Evolutionary conservation across 2,797 vertebrate genomes (phyloP).

Genomic region (Agapornis canus): DNA sequence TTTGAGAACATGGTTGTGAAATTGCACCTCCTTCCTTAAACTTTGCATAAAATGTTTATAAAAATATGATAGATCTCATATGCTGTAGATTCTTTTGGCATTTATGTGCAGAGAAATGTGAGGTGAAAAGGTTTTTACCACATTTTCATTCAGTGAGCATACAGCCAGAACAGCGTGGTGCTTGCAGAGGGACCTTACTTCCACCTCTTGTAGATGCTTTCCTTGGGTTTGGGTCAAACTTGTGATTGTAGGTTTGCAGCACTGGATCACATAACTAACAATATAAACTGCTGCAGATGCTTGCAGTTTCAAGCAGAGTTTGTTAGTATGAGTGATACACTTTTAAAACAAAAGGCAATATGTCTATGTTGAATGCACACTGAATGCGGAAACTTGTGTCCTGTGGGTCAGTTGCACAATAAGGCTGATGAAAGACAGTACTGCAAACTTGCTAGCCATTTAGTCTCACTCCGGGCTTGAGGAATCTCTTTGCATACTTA

Average conservation of each 20-base stretch:
- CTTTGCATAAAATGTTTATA: not conserved
- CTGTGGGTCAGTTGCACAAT: not conserved
- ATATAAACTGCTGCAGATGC: slow-evolving; percentile 55
- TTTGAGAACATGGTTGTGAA: not conserved
- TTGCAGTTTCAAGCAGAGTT: slow-evolving; percentile 51
- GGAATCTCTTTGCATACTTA: not conserved
- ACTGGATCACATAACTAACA: slow-evolving; percentile 45
- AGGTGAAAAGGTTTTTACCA: not conserved
- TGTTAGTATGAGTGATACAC: slow-evolving; percentile 47
- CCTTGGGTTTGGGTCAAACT: slow-evolving; percentile 40
- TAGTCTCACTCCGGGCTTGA: not conserved
- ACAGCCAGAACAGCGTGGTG: not conserved
- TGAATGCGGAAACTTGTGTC: slow-evolving; percentile 21
- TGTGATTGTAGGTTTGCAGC: slow-evolving; percentile 50
- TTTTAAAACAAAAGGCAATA: slow-evolving; percentile 45
- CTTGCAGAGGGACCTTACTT: slow-evolving; percentile 28
- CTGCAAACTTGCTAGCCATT: not conserved
- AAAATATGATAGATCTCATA: not conserved
- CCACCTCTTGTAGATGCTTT: slow-evolving; percentile 19
- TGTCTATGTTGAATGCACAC: not conserved
- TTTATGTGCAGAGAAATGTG: not conserved
- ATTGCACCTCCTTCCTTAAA: not conserved
- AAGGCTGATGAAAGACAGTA: not conserved
- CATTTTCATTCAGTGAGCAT: slow-evolving; percentile 21
- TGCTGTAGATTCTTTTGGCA: not conserved